Evolutionary conservation across 2,797 vertebrate species (phyloP), one percentile per base, ranked within the genome.

Genomic region (Poecile montanus): DNA sequence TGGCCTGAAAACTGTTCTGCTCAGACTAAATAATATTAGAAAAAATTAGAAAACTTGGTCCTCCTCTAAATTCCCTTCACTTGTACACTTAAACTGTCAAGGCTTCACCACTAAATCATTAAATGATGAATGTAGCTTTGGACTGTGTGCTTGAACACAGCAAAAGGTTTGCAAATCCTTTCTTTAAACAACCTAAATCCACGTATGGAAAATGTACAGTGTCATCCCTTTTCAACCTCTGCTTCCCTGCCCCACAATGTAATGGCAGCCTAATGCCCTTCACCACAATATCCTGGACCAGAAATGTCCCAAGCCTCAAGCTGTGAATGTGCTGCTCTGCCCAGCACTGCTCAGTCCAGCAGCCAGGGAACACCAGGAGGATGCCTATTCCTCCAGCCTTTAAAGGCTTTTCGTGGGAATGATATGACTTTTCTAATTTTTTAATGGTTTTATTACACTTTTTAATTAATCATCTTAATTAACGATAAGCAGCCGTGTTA

Each of bases 11-110:
- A 72, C 56, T 54, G 67, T 73, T 34, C 83, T 56, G 30, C 45
- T 84, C 77, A 75, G 85, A 96, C 88, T 95, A 96, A 95, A 93
- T 89, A 95, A 66, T 73, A 81, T 20, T 14, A 7, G 9, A 60
- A 77, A 34, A 71, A 30, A 47, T 9, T 13, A 53, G 53, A 85
- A 81, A 81, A 63, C 82, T 85, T 86, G 88, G 85, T 93, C 60
- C 66, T 91, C 40, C 76, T 86, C 68, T 75, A 88, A 84, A 66
- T n/a, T 86, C 80, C 47, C 70, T 84, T 75, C 56, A 70, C 73
- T 42, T 70, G 47, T 62, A 91, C 44, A 89, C 48, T 86, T 84
- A 68, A 94, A 60, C 62, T 79, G 83, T 91, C 93, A 76, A 45
- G 56, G 48, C 51, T 88, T 78, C 51, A 60, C 21, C 17, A 10